Conservation (phyloP, 2,797 vertebrate species). For the Ambastaia sidthimunki region DNA sequence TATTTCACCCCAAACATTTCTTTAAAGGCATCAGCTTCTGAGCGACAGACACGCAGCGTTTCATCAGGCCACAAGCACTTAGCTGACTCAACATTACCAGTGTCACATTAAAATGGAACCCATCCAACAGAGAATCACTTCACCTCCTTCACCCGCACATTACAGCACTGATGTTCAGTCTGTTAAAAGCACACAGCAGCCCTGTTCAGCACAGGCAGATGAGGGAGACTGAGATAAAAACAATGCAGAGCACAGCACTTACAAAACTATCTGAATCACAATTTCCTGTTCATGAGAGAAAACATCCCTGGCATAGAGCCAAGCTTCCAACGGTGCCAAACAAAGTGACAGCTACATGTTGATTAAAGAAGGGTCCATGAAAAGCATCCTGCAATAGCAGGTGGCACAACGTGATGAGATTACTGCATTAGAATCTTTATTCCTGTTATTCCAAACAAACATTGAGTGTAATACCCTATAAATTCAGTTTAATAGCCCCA, state of each 20-base stretch:
- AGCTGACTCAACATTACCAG: constrained; percentile 33
- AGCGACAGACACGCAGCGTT: not conserved
- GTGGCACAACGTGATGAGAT: constrained; percentile 55
- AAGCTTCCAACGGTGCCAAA: constrained; percentile 49
- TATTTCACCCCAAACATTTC: not conserved
- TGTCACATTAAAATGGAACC: constrained; percentile 32
- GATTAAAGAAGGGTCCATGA: constrained; percentile 42
- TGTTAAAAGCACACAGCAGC: not conserved
- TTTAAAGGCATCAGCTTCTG: constrained; percentile 19
- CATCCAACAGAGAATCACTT: constrained; percentile 28
- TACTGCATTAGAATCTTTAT: constrained; percentile 49
- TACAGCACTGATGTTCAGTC: constrained; percentile 41
- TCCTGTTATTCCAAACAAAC: constrained; percentile 55
- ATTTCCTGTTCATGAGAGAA: constrained; percentile 56
- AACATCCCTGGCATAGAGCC: constrained; percentile 58
- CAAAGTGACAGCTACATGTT: constrained; percentile 44
- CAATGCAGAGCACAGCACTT: constrained; percentile 50
- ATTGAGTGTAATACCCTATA: constrained; percentile 47
- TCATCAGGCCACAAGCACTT: constrained; percentile 18
- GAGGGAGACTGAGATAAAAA: constrained; percentile 25
- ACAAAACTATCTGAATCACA: constrained; percentile 60
- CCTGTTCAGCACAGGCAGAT: not conserved
- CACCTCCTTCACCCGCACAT: constrained; percentile 14
- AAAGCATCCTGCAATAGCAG: constrained; percentile 42
- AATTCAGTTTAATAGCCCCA: constrained; percentile 56